phyloP scores from a whole-genome alignment of 2,888 invertebrate genomes.

The Agrotis segetum region DNA sequence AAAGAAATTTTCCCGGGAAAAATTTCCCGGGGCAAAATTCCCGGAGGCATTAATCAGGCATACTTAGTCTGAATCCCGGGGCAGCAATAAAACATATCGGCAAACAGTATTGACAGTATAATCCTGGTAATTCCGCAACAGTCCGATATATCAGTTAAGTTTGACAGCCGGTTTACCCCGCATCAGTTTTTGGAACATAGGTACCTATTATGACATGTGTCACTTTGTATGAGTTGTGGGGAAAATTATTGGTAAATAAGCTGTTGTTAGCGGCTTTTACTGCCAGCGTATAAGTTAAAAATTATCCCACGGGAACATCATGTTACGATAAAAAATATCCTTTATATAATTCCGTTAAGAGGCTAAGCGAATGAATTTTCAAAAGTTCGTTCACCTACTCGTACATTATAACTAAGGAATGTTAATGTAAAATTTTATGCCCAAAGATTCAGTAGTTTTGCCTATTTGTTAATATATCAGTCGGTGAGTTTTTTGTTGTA shows the following conservation, averaged over 20 bases:
- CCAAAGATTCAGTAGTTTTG: no score
- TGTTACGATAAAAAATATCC: no score
- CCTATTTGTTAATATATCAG: no score
- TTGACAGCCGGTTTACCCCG: slow-evolving; percentile 58
- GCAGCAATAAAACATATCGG: slow-evolving; percentile 64
- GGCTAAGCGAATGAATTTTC: no score
- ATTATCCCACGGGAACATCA: no score
- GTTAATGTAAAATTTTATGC: no score
- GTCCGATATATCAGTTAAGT: slow-evolving; percentile 66
- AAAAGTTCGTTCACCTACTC: no score
- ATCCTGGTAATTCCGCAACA: slow-evolving; percentile 56
- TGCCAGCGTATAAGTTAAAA: no score
- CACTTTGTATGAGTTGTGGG: slow-evolving; percentile 1
- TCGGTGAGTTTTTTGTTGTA: no score
- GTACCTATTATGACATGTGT: slow-evolving; percentile 32
- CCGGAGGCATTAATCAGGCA: slow-evolving; percentile 58
- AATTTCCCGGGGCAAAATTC: slow-evolving; percentile 36
- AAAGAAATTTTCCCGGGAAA: slow-evolving; percentile 25
- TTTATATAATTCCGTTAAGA: no score
- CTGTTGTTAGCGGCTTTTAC: neutral
- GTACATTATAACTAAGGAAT: no score
- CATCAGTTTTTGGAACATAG: slow-evolving; percentile 34
- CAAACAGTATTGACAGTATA: slow-evolving; percentile 63
- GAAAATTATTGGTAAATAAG: slow-evolving; percentile 7
- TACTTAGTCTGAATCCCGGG: slow-evolving; percentile 58